phyloP scores from a whole-genome alignment of 2,888 invertebrate species.

The Conchocele bisecta region DNA sequence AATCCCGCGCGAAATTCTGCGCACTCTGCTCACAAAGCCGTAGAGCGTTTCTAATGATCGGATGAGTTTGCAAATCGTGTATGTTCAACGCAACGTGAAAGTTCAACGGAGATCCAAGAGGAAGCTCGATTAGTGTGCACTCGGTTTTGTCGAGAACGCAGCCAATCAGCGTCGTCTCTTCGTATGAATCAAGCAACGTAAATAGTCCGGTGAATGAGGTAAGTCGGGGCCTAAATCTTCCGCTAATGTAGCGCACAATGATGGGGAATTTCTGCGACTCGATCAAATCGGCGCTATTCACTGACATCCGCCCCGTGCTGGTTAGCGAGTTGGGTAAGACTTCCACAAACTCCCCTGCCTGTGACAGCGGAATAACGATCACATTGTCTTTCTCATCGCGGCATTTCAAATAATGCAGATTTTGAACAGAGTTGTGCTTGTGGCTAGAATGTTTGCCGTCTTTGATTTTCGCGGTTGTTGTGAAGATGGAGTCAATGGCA shows the following conservation, averaged over 20 bases:
- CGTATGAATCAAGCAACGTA: constrained; percentile 72
- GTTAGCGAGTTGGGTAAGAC: constrained; percentile 62
- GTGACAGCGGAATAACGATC: constrained; percentile 63
- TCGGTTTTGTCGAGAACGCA: constrained; percentile 66
- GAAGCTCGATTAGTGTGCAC: constrained; percentile 70
- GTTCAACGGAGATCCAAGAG: constrained; percentile 67
- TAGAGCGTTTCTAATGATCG: constrained; percentile 65
- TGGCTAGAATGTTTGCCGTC: constrained; percentile 50
- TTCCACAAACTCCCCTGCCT: constrained; percentile 71
- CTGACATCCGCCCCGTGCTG: constrained; percentile 64
- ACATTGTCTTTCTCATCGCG: constrained; percentile 68
- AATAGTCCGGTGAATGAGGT: constrained; percentile 69
- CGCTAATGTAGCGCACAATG: constrained; percentile 71
- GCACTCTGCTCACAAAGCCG: constrained; percentile 61
- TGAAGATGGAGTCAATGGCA: constrained; percentile 61
- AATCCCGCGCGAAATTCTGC: constrained; percentile 62
- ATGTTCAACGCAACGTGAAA: constrained; percentile 73
- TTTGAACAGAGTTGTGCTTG: constrained; percentile 49
- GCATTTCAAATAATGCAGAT: constrained; percentile 65
- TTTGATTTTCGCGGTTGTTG: constrained; percentile 56
- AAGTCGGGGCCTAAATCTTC: constrained; percentile 66
- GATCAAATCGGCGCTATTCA: constrained; percentile 64
- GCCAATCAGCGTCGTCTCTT: constrained; percentile 68
- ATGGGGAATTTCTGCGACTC: constrained; percentile 70
- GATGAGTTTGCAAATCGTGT: constrained; percentile 60